Conservation (phyloP, 1,140 invertebrate genomes). For the Ylistrum balloti region DNA sequence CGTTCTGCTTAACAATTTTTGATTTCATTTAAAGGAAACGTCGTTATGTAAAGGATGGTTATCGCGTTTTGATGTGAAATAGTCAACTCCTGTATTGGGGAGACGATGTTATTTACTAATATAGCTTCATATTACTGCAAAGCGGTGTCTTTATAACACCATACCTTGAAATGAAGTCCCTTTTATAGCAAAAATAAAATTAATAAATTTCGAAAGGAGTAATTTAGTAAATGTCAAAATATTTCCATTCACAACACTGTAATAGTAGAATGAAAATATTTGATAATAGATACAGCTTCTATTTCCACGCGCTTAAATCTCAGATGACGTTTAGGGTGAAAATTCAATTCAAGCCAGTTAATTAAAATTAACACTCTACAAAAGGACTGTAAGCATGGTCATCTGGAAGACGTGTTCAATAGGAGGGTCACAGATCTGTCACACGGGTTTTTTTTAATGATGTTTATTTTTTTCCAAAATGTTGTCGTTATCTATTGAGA, state of each 20-base stretch:
- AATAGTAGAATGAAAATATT: background rate
- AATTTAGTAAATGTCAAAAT: slow-evolving; percentile 30
- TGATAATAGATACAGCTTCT: background rate
- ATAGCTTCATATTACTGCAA: no score
- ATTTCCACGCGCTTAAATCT: background rate
- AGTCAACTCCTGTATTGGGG: no score
- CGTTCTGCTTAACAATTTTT: no score
- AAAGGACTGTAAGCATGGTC: background rate
- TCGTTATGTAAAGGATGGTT: no score
- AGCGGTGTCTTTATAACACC: background rate
- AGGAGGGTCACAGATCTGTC: no score
- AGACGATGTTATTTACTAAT: no score
- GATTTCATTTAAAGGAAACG: no score
- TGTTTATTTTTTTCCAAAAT: no score
- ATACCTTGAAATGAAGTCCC: background rate
- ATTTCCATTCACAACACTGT: slow-evolving; percentile 5
- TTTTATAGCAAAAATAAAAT: slow-evolving; percentile 2
- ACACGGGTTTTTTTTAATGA: no score
- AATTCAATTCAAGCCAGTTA: slow-evolving; percentile 13
- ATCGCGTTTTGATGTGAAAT: no score
- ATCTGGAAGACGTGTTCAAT: background rate
- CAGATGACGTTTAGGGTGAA: background rate
- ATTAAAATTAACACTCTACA: background rate
- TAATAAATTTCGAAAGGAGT: background rate
- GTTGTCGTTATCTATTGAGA: no score